Percentiles rank a stretch among this genome's conserved stretches.
Conservation (phyloP, 2,888 invertebrate genomes). For the Formica aserva region DNA sequence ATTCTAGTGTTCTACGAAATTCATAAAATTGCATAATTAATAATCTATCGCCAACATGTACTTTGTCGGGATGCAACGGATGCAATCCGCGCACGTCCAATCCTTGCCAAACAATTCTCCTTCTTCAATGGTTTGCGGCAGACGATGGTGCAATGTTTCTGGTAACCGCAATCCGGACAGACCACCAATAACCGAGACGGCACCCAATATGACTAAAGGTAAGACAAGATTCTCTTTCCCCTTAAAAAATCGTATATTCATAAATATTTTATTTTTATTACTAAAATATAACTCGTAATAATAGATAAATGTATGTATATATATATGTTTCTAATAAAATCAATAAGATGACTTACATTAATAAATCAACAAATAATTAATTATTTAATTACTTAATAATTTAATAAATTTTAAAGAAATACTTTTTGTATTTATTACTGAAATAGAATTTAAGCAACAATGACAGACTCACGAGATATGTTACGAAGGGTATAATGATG, state of each 20-base stretch:
- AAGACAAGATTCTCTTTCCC: slow-evolving; percentile 94
- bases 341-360: neutral
- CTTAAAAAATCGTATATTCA: slow-evolving; percentile 85
- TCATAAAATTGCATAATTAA: neutral
- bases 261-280: neutral
- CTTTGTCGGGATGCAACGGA: slow-evolving; percentile 90
- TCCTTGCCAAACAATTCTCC: slow-evolving; percentile 95
- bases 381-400: neutral
- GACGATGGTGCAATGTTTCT: slow-evolving; percentile 93
- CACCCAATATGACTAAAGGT: slow-evolving; percentile 94
- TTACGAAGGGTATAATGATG: slow-evolving; percentile 96
- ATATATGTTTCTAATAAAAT: neutral
- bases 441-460: neutral
- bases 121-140: slow-evolving; percentile 95
- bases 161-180: slow-evolving; percentile 93
- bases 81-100: slow-evolving; percentile 92
- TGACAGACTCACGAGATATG: slow-evolving; percentile 91
- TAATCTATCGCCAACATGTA: slow-evolving; percentile 81
- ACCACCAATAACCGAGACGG: slow-evolving; percentile 93
- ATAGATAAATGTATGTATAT: neutral
- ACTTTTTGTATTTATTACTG: neutral
- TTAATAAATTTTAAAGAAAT: neutral
- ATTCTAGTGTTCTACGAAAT: neutral
- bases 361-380: neutral
- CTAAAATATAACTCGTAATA: neutral